Base-by-base conservation (phyloP, 2,113 vertebrate genomes). In the Zootoca vivipara region DNA sequence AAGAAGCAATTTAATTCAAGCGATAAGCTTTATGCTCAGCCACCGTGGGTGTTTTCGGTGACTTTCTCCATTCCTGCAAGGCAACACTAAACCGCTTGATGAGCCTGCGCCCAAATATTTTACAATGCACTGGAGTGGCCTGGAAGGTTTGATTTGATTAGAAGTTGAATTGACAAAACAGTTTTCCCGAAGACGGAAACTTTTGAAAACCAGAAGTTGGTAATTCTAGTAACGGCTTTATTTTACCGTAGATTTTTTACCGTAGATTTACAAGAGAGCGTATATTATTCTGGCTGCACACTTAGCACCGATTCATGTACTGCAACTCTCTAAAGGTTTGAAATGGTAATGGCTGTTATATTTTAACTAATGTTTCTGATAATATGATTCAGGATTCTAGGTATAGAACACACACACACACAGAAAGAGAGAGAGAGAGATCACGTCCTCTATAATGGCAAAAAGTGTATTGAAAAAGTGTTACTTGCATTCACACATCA, bases 401-500 rank as follows among this genome's bases (percentile, higher is more conserved):
- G 6, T 6, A 4, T 6, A 4, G 26, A 42, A 67, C 33, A 35
- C n/a, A 35, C 42, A 8, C 0, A 3, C 20, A 3, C 75, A 52
- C 7, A 35, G 18, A n/a, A n/a, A n/a, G n/a, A n/a, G n/a, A n/a
- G n/a, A n/a, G n/a, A n/a, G n/a, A 6, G 12, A 80, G n/a, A 75
- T 30, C 16, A 1, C 2, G 3, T 73, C 0, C 74, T 82, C 22
- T 7, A 12, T 81, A 81, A 87, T n/a, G 80, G 58, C 56, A 18
- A 13, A 15, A 81, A 89, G 69, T 18, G 24, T 73, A 69, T 86
- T 78, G 13, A 78, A 85, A 78, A 86, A 69, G 62, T 85, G 84
- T 62, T 82, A n/a, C 42, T 42, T 82, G 77, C 64, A 87, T 85
- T 85, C 62, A 85, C 58, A 77, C 62, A 82, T 86, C 78, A 86